A percentile compares a stretch with the other conserved stretches of the same genome.
phyloP scores from a whole-genome alignment of 2,888 invertebrate genomes.

The Xylota sylvarum region DNA sequence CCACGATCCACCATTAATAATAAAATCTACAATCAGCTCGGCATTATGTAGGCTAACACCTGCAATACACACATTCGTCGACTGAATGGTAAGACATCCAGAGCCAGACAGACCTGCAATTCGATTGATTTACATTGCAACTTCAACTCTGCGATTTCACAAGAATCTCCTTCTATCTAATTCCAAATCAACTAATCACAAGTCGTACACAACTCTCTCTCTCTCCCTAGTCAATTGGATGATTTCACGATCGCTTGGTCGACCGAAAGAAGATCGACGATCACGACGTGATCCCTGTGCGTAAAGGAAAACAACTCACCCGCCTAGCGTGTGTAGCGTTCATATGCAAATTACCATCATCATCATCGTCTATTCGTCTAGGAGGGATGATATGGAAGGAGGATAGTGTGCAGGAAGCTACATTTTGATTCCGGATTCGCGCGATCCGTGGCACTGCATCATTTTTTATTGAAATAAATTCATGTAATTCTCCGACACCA shows the following conservation, averaged over 20 bases:
- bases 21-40: conserved; percentile 30
- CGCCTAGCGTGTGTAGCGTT: conserved; percentile 70
- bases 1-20: conserved; percentile 46
- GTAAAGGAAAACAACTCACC: conserved; percentile 59
- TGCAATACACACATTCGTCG: conserved; percentile 43
- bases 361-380: conserved; percentile 22
- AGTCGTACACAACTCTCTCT: conserved; percentile 54
- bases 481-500: conserved; percentile 75
- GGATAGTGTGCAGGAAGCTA: conserved; percentile 56
- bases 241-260: conserved; percentile 62
- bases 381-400: conserved; percentile 50
- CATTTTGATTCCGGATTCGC: conserved; percentile 62
- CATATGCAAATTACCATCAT: conserved; percentile 77
- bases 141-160: conserved; percentile 31
- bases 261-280: conserved; percentile 61
- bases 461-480: conserved; percentile 77
- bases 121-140: conserved; percentile 69
- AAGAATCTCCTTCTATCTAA: conserved; percentile 56
- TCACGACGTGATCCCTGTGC: conserved; percentile 63
- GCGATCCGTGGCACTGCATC: conserved; percentile 61
- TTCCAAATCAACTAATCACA: conserved; percentile 71
- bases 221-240: conserved; percentile 66
- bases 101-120: conserved; percentile 42
- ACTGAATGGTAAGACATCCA: conserved; percentile 6
- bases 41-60: conserved; percentile 71